A percentile compares a stretch with the other conserved stretches of the same genome.
phyloP scores from a whole-genome alignment of 2,888 invertebrate genomes.

The Standfussiana lucernea region DNA sequence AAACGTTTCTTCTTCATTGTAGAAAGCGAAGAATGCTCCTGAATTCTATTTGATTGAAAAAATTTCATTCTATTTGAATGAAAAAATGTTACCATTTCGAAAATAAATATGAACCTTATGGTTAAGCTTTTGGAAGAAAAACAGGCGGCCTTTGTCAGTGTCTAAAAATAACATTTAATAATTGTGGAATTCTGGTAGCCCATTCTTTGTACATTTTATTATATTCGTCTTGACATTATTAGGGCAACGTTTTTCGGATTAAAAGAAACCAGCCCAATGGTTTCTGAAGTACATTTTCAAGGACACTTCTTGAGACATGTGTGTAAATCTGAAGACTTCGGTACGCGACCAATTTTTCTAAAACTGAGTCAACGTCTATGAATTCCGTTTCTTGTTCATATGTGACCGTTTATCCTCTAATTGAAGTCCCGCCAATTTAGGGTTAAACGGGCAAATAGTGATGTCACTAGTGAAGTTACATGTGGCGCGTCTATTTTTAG shows the following conservation, averaged over 20 bases:
- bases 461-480: constrained; percentile 66
- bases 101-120: not conserved
- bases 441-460: constrained; percentile 68
- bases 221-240: constrained; percentile 25
- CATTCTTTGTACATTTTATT: constrained; percentile 17
- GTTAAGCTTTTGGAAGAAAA: constrained; percentile 16
- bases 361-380: constrained; percentile 73
- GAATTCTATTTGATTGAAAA: constrained; percentile 15
- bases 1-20: constrained; percentile 29
- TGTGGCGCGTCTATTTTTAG: constrained; percentile 58
- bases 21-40: constrained; percentile 15
- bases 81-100: constrained; percentile 29
- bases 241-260: constrained; percentile 22
- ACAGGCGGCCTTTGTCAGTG: not conserved
- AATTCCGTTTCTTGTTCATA: constrained; percentile 59
- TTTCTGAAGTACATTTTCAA: constrained; percentile 15
- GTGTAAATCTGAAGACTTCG: constrained; percentile 40
- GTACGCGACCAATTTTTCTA: constrained; percentile 61
- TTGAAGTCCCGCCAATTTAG: constrained; percentile 72
- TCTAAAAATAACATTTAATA: constrained; percentile 23
- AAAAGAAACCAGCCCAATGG: constrained; percentile 30
- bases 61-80: too few relatives aligned
- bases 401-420: constrained; percentile 65
- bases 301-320: constrained; percentile 8
- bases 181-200: constrained; percentile 4